Conservation (phyloP, 2,797 vertebrate genomes). For the Aeoliscus strigatus region DNA sequence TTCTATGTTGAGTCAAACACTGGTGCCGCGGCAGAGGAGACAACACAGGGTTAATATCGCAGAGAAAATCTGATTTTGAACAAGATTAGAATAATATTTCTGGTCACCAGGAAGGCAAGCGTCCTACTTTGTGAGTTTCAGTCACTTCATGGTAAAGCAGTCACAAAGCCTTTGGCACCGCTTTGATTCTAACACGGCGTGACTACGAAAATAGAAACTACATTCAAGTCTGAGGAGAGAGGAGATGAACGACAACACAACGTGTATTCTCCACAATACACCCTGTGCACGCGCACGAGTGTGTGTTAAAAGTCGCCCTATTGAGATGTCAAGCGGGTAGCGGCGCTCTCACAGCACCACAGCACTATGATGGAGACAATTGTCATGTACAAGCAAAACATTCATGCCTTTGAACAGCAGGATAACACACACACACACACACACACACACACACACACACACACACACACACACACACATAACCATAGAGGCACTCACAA, state of each 20-base stretch:
- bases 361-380: constrained; percentile 29
- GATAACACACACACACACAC: constrained; percentile 14
- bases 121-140: no score
- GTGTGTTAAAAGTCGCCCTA: constrained; percentile 15
- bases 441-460: neutral
- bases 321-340: constrained; percentile 40
- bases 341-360: constrained; percentile 10
- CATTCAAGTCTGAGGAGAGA: constrained; percentile 11
- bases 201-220: constrained; percentile 18
- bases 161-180: constrained; percentile 9
- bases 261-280: no score
- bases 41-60: no score
- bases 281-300: neutral
- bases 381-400: constrained; percentile 33
- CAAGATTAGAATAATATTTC: no score
- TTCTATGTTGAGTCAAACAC: neutral
- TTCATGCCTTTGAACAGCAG: constrained; percentile 10
- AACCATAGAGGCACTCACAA: neutral
- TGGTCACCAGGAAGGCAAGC: no score
- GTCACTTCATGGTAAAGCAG: constrained; percentile 9
- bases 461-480: no score
- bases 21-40: neutral
- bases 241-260: constrained; percentile 12
- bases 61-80: no score
- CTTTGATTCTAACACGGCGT: constrained; percentile 7